These are phyloP conservation scores for Dunckerocampus dactyliophorus DNA, from an alignment of 2,113 vertebrate genomes.

Conservation along the genomic window DNA sequence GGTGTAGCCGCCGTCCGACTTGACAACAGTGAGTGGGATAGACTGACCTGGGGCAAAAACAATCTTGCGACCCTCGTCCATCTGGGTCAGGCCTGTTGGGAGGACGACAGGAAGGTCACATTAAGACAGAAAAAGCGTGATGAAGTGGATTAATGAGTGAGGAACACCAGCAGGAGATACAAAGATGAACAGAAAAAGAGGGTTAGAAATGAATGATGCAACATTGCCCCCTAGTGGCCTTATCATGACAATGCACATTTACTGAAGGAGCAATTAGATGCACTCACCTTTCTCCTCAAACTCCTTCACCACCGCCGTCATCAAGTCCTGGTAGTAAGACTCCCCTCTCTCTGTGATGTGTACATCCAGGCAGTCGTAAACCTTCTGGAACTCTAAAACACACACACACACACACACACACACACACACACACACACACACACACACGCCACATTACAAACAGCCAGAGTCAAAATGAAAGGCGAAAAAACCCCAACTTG, in stretches of 20 bases:
- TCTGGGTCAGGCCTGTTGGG: constrained; percentile 78
- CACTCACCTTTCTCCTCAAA: constrained; percentile 65
- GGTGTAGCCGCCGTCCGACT: constrained; percentile 93
- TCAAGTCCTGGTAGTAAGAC: constrained; percentile 89
- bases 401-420: too few species aligned
- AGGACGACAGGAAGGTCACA: not conserved
- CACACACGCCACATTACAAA: not conserved
- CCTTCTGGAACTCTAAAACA: constrained; percentile 87
- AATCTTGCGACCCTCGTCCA: constrained; percentile 90
- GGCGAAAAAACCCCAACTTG: too few species aligned
- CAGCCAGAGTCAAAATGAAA: not conserved
- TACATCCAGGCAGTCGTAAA: constrained; percentile 86
- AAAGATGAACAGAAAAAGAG: not conserved
- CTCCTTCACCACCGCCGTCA: constrained; percentile 84
- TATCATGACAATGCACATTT: not conserved
- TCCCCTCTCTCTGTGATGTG: constrained; percentile 85
- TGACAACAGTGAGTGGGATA: constrained; percentile 86
- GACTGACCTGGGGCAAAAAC: constrained; percentile 84
- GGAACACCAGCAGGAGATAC: not conserved
- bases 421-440: too few species aligned
- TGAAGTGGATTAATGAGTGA: too few species aligned
- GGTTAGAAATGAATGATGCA: not conserved
- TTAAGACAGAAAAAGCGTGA: too few species aligned
- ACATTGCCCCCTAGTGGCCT: constrained; percentile 55
- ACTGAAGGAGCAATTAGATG: not conserved